Base-by-base conservation (phyloP, 2,113 vertebrate species). In the Toxotes jaculatrix region DNA sequence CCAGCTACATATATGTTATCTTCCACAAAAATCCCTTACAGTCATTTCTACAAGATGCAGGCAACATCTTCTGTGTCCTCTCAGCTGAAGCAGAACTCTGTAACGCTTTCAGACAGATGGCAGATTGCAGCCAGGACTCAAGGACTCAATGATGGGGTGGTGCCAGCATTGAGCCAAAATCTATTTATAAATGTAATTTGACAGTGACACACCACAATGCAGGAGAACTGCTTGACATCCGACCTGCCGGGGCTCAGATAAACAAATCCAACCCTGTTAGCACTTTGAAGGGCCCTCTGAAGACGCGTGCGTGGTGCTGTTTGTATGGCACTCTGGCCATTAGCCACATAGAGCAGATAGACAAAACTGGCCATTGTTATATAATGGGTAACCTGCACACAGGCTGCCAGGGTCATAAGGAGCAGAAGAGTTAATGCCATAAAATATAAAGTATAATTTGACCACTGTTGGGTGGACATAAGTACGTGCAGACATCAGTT, bases 171-270 rank as follows among this genome's bases (percentile, higher is more conserved):
- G 71, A 87, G 88, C 82, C 82, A 78, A 90, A 86, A 72, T 91
- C 93, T 93, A 93, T 93, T 93, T 91, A 92, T 92, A 91, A 77
- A 90, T 80, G 40, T 83, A 79, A 92, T 92, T 93, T 91, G 87
- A 93, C 87, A 87, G 86, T 79, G 83, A 90, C 80, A 66, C 75
- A 87, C 62, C 68, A 86, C 83, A 80, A 82, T 73, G 80, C 61
- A 81, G 68, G 80, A 76, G 61, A 73, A 63, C 68, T 82, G 89
- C 81, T 85, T 85, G 85, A 89, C 86, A 82, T 82, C 49, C 45
- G 74, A 82, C 84, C 89, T 87, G 85, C 86, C 84, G 71, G 77
- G 61, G 10, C 80, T 17, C 27, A 67, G 76, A 87, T 88, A 89
- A 90, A 91, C 88, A 89, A 85, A 84, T 79, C 81, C 65, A 77